These are phyloP conservation scores for Cephalotes varians DNA, from an alignment of 2,888 invertebrate genomes.

Conservation along the genomic window DNA sequence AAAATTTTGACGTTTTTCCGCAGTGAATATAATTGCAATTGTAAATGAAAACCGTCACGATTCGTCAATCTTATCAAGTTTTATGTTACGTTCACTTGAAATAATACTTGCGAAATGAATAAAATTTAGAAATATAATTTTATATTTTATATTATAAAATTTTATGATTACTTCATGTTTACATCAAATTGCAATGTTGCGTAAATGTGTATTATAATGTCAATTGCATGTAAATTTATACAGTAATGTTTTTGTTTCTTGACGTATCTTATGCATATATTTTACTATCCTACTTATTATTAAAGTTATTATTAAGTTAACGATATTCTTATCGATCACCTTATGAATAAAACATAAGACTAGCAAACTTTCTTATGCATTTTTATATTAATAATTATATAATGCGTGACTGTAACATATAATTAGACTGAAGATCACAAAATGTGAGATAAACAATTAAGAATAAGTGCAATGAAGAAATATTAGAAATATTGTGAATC, in stretches of 20 bases:
- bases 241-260: neutral
- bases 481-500: neutral
- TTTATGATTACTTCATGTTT: neutral
- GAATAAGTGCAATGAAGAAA: neutral
- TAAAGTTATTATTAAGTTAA: neutral
- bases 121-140: neutral
- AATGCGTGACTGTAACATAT: neutral
- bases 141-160: neutral
- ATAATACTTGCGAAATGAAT: neutral
- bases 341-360: neutral
- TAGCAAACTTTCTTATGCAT: neutral
- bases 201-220: neutral
- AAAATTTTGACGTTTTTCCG: constrained; percentile 10
- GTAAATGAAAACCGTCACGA: constrained; percentile 9
- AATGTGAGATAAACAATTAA: neutral
- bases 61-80: constrained; percentile 22
- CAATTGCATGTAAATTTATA: neutral
- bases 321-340: neutral
- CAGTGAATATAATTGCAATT: neutral
- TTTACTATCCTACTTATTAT: constrained; percentile 15
- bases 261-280: neutral
- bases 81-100: neutral
- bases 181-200: neutral
- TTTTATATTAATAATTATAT: constrained; percentile 2
- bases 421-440: neutral